Evolutionary conservation across 2,797 vertebrate species (phyloP), one percentile per base, ranked within the genome.

Genomic region (Muraenolepis orangiensis): DNA sequence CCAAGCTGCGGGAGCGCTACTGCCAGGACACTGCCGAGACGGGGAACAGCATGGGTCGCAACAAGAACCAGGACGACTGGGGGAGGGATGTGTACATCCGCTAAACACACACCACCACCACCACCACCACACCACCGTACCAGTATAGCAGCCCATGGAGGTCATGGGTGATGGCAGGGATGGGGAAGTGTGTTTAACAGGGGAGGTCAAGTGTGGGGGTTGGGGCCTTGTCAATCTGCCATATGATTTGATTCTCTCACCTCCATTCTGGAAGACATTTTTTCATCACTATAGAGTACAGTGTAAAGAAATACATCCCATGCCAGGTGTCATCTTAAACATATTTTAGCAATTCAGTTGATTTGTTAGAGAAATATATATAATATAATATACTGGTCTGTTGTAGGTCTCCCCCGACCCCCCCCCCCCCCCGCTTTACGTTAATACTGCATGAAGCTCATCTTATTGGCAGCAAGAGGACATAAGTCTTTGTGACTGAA

Each of bases 1-100:
- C 93, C 89, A 95, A 96, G 90, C 95, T 95, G 88, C 94, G 93
- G 81, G 95, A 95, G 83, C 92, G 92, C 26, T 96, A 95, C 90
- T 95, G 95, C 90, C 92, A 95, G 32, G 93, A 95, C 30, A 89
- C 92, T 0, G 93, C 92, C 74, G 93, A 91, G 61, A 90, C 87
- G 0, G 94, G 92, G 73, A 81, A 92, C 23, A 91, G 92, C 75
- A 88, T 94, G 78, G 91, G 94, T 75, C 93, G 89, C 74, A 97
- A 95, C 88, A 94, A 93, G 88, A 94, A 94, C 82, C 93, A 94
- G 82, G 94, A 94, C 30, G 94, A 95, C 85, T 94, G 93, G 94
- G 94, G 91, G 77, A 91, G 92, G 90, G 93, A 94, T 76, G 93
- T 95, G 84, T 94, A 95, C 90, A 95, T 95, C 90, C 94, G 92